A percentile compares a stretch with the other conserved stretches of the same genome.
Conservation (phyloP, 2,797 vertebrate species). For the Phylloscopus collybita region DNA sequence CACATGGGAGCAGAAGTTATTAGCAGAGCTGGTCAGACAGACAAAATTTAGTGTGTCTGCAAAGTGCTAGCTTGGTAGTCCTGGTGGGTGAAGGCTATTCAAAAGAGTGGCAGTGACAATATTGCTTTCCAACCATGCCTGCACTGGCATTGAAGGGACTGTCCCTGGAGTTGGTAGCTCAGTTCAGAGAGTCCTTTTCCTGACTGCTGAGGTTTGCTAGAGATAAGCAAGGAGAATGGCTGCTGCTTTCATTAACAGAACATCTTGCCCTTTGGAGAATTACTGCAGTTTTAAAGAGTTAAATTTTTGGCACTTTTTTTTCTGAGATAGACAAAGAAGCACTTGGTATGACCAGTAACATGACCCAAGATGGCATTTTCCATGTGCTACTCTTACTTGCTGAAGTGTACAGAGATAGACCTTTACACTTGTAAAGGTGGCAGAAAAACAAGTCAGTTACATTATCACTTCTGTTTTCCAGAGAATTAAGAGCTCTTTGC, state of each 20-base stretch:
- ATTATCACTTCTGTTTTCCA: not conserved
- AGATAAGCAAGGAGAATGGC: not conserved
- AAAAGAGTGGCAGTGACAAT: not conserved
- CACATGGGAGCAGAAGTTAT: not conserved
- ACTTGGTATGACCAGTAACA: not conserved
- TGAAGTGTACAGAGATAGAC: not conserved
- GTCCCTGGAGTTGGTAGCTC: not conserved
- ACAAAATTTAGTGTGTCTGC: not conserved
- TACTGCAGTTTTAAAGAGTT: not conserved
- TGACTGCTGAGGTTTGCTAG: not conserved
- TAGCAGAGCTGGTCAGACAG: not conserved
- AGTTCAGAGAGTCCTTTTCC: not conserved
- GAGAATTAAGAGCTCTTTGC: not conserved
- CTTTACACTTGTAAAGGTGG: not conserved
- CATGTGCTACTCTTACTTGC: not conserved
- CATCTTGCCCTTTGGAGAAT: not conserved
- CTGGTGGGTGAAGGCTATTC: not conserved
- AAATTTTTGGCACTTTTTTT: not conserved
- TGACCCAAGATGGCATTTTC: not conserved
- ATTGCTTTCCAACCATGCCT: not conserved
- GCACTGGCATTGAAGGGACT: not conserved
- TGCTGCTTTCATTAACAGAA: not conserved
- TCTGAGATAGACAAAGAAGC: not conserved
- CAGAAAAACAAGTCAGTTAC: not conserved
- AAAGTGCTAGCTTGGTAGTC: not conserved